phyloP scores from a whole-genome alignment of 2,113 vertebrate species.

The Coptodon bakossiorum region DNA sequence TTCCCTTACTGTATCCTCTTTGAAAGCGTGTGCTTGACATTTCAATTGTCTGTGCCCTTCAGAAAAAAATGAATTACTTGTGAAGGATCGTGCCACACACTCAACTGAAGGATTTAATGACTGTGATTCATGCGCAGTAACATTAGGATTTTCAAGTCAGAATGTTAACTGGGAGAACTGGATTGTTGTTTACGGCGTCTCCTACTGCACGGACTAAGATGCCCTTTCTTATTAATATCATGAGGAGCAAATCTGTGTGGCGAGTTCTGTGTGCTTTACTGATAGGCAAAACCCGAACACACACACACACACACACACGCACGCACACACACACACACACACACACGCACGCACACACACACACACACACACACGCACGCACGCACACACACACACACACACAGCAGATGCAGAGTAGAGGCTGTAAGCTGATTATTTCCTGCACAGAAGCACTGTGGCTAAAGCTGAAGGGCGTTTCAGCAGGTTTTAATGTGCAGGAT shows the following conservation, averaged over 20 bases:
- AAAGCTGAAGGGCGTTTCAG: constrained; percentile 36
- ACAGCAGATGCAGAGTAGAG: constrained; percentile 25
- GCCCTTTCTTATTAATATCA: background rate
- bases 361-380: background rate
- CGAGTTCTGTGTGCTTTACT: background rate
- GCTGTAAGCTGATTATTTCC: constrained; percentile 48
- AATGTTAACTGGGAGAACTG: background rate
- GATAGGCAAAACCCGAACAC: background rate
- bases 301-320: background rate
- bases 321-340: no score
- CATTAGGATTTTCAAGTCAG: background rate
- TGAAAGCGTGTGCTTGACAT: constrained; percentile 40
- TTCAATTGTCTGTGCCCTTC: constrained; percentile 33
- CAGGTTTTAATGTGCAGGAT: constrained; percentile 36
- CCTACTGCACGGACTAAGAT: background rate
- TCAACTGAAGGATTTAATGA: constrained; percentile 22
- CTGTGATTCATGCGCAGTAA: constrained; percentile 3
- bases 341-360: background rate
- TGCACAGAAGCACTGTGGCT: constrained; percentile 23
- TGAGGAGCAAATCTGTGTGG: background rate
- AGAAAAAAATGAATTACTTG: constrained; percentile 9
- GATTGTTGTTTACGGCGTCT: background rate
- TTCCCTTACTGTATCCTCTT: background rate
- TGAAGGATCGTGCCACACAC: constrained; percentile 8
- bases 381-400: background rate